Evolutionary conservation across 2,888 invertebrate genomes (phyloP), one percentile per base, ranked within the genome.

Genomic region (Catotricha subobsoleta): DNA sequence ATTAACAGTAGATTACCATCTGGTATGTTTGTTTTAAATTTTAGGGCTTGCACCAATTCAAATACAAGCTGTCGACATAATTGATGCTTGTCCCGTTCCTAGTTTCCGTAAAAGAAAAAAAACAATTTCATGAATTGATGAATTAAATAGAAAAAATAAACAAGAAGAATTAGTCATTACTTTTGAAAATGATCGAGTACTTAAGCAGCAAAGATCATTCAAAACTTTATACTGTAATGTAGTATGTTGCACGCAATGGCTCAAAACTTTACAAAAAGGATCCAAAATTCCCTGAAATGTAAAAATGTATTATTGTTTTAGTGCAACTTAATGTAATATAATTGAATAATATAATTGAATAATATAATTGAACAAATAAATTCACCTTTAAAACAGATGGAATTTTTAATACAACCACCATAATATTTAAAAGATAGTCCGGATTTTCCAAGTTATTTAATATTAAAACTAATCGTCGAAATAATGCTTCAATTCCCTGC

Each of bases 1-100:
- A 98, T 70, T 57, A 91, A 74, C 30, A 98, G 68, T 44, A 97
- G 76, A 67, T 97, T 98, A 36, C 84, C 80, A 60, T 97, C 95
- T 0, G 95, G 94, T 48, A 97, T 78, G 27, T 80, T 80, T 10
- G 81, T 81, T 67, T 97, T 97, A 59, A 97, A 94, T 58, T 94
- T 84, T 45, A 98, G 69, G 0, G 92, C 94, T 60, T 94, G 92
- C 36, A 95, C 80, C 49, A 98, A 69, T 64, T 98, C 97, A 58
- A 80, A 87, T 33, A 95, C 87, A 41, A 94, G 76, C 53, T 88
- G 86, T 40, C 97, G 71, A 40, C 92, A 87, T 36, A 97, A 70
- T 47, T 87, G 75, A 58, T 91, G 70, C 67, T 92, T 94, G 65
- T 98, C 98, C 18, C 97, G 69, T 61, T 98, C 98, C 46, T 46